Percentiles rank a stretch among this genome's conserved stretches.
These are phyloP conservation scores for Ptychobarbus kaznakovi DNA, from an alignment of 2,797 vertebrate species.

Conservation along the genomic window DNA sequence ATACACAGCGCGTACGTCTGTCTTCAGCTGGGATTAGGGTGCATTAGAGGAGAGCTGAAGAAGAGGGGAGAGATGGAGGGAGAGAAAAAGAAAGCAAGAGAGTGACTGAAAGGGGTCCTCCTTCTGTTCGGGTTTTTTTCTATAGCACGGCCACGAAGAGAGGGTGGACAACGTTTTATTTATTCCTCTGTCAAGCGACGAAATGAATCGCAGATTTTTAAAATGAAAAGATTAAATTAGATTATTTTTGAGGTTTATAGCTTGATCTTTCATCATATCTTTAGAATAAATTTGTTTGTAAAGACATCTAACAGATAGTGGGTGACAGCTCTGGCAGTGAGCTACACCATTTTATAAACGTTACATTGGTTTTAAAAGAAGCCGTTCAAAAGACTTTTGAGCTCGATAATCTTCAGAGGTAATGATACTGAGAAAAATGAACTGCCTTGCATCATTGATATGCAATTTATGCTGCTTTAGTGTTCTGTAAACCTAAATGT, in stretches of 20 bases:
- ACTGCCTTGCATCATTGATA: conserved; percentile 54
- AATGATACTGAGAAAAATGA: conserved; percentile 57
- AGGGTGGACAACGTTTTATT: conserved; percentile 61
- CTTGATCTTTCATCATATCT: conserved; percentile 59
- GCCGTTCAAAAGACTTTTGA: conserved; percentile 46
- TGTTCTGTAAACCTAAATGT: conserved; percentile 53
- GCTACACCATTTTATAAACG: conserved; percentile 45
- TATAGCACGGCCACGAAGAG: conserved; percentile 66
- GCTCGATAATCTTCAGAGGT: conserved; percentile 57
- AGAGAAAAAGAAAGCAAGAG: conserved; percentile 46
- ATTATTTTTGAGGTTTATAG: conserved; percentile 56
- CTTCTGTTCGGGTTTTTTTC: conserved; percentile 65
- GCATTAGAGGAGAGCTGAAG: conserved; percentile 88
- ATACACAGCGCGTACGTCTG: conserved; percentile 80
- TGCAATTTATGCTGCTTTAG: conserved; percentile 53
- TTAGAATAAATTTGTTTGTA: conserved; percentile 60
- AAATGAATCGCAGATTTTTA: conserved; percentile 58
- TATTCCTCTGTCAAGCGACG: conserved; percentile 61
- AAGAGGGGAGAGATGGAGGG: conserved; percentile 80
- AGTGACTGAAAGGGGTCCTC: conserved; percentile 56
- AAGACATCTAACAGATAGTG: conserved; percentile 46
- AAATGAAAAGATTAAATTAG: conserved; percentile 62
- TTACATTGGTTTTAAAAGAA: conserved; percentile 49
- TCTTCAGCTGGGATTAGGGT: conserved; percentile 97
- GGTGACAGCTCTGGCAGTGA: conserved; percentile 50